Percentiles rank a stretch among this genome's conserved stretches.
phyloP scores from a whole-genome alignment of 2,797 vertebrate species.

The Pygocentrus nattereri region DNA sequence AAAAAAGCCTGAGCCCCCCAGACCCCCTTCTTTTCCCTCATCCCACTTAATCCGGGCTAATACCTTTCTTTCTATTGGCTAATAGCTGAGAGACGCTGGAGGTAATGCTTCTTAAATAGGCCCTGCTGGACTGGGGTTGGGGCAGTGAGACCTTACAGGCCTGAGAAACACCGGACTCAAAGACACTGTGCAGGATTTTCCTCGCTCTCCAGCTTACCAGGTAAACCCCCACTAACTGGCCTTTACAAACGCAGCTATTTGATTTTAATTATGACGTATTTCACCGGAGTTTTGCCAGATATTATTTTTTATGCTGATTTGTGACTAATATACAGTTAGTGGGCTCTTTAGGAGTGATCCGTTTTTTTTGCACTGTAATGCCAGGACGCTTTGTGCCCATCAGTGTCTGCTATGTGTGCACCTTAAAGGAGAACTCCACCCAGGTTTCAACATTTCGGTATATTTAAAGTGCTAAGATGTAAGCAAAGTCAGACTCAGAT shows the following conservation, averaged over 20 bases:
- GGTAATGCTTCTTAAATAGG: slow-evolving; percentile 85
- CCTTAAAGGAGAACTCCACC: neutral
- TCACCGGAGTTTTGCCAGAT: too few relatives aligned
- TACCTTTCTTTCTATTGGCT: slow-evolving; percentile 86
- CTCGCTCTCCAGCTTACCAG: slow-evolving; percentile 59
- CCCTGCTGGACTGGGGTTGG: slow-evolving; percentile 70
- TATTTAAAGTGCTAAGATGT: neutral
- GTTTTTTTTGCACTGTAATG: neutral
- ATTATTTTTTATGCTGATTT: neutral
- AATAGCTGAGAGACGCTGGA: slow-evolving; percentile 81
- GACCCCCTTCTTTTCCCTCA: slow-evolving; percentile 76
- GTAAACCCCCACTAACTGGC: slow-evolving; percentile 47
- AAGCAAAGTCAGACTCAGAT: neutral
- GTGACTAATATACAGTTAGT: neutral
- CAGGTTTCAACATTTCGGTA: neutral
- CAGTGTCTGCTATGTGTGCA: neutral
- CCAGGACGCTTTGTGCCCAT: neutral
- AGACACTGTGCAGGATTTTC: neutral
- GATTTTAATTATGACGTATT: too few relatives aligned
- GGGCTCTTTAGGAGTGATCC: neutral
- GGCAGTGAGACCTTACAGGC: slow-evolving; percentile 63
- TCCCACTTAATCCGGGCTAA: slow-evolving; percentile 84
- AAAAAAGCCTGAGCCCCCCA: slow-evolving; percentile 76
- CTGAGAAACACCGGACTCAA: slow-evolving; percentile 57
- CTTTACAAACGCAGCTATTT: neutral